Percentiles rank a stretch among this genome's conserved stretches.
These are phyloP conservation scores for Ictalurus punctatus DNA, from an alignment of 2,113 vertebrate genomes.

Conservation along the genomic window DNA sequence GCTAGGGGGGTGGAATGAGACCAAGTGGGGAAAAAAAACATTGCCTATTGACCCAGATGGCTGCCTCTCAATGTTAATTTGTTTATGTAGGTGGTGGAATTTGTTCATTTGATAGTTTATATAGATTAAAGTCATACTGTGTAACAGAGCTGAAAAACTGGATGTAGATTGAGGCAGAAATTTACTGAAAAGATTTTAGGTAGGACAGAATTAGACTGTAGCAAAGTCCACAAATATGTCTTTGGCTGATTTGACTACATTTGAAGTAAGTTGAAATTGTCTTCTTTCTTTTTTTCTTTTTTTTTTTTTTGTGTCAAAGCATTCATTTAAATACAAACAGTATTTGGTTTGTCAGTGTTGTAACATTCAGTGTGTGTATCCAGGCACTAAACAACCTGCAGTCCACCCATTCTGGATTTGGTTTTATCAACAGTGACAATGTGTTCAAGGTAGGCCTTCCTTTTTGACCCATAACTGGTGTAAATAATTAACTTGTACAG, in stretches of 20 bases:
- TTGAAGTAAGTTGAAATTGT: neutral
- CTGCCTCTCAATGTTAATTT: neutral
- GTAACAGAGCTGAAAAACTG: neutral
- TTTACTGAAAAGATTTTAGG: neutral
- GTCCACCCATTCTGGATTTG: constrained; percentile 92
- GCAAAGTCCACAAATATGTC: neutral
- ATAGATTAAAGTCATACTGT: neutral
- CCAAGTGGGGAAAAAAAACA: no score
- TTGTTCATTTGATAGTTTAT: neutral
- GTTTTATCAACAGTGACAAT: constrained; percentile 93
- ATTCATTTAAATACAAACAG: neutral
- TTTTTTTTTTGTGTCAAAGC: neutral
- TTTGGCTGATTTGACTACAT: neutral
- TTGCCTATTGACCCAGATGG: no score
- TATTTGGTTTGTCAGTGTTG: neutral
- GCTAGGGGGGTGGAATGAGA: neutral
- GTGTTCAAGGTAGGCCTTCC: constrained; percentile 84
- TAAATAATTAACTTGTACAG: neutral
- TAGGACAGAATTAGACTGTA: neutral
- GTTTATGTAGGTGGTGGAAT: neutral
- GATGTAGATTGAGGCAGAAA: neutral
- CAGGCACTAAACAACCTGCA: constrained; percentile 97
- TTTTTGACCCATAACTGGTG: neutral
- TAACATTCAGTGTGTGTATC: neutral
- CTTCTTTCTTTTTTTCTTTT: neutral